phyloP scores from a whole-genome alignment of 2,113 vertebrate genomes.

The Lampris megalopsis region DNA sequence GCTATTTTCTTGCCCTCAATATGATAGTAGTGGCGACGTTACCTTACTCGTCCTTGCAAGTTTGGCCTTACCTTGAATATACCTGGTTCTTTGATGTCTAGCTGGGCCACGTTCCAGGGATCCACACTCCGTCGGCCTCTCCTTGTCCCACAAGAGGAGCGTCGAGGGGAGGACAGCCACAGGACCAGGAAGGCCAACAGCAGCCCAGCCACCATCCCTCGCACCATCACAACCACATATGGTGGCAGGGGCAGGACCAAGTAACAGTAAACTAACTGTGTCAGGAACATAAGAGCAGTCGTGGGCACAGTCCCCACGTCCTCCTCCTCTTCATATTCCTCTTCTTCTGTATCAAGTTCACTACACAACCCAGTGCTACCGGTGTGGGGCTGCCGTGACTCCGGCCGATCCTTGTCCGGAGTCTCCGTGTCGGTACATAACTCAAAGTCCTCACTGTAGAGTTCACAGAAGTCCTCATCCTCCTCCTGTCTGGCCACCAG shows the following conservation, averaged over 20 bases:
- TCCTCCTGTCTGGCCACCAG: slow-evolving; percentile 96
- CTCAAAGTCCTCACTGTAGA: slow-evolving; percentile 94
- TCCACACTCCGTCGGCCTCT: slow-evolving; percentile 59
- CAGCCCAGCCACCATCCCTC: slow-evolving; percentile 91
- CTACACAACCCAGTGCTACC: slow-evolving; percentile 77
- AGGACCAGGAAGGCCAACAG: slow-evolving; percentile 90
- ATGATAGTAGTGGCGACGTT: background rate
- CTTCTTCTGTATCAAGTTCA: slow-evolving; percentile 83
- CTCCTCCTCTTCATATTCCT: slow-evolving; percentile 72
- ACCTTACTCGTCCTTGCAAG: background rate
- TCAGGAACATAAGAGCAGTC: slow-evolving; percentile 87
- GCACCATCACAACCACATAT: slow-evolving; percentile 87
- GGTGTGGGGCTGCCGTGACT: slow-evolving; percentile 68
- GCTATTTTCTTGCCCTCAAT: background rate
- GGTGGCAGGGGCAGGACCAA: slow-evolving; percentile 91
- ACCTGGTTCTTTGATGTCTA: slow-evolving; percentile 93
- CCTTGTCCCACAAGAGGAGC: slow-evolving; percentile 71
- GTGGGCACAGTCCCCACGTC: slow-evolving; percentile 82
- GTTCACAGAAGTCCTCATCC: slow-evolving; percentile 96
- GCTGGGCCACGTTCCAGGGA: slow-evolving; percentile 80
- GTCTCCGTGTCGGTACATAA: slow-evolving; percentile 87
- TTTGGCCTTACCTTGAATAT: slow-evolving; percentile 87
- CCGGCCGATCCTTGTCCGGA: slow-evolving; percentile 75
- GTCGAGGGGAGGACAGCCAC: slow-evolving; percentile 89
- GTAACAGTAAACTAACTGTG: slow-evolving; percentile 91